phyloP scores from a whole-genome alignment of 2,888 invertebrate genomes.

The Lasioglossum marginatum region DNA sequence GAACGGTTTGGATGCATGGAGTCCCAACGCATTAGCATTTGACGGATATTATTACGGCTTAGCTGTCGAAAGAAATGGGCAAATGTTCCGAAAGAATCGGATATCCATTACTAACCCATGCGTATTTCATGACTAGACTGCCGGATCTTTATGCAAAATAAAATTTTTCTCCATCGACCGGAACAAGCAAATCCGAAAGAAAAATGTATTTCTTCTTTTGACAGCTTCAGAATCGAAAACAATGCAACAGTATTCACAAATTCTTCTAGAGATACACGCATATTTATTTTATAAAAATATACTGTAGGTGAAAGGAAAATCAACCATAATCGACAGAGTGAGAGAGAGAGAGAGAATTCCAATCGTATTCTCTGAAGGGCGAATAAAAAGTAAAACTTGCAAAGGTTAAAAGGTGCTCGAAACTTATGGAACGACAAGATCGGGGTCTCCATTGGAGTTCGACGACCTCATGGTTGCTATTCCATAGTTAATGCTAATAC shows the following conservation, averaged over 20 bases:
- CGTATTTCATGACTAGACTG: neutral
- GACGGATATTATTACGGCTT: slow-evolving; percentile 2
- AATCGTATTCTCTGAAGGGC: neutral
- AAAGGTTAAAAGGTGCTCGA: neutral
- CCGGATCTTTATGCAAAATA: neutral
- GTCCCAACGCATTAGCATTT: neutral
- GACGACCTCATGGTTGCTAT: neutral
- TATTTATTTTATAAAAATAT: neutral
- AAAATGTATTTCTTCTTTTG: neutral
- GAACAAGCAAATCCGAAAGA: neutral
- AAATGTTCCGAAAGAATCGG: slow-evolving; percentile 6
- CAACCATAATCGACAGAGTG: neutral
- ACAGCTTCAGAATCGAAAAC: neutral
- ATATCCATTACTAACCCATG: neutral
- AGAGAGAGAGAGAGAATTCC: neutral
- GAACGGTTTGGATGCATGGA: neutral
- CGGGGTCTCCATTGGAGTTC: neutral
- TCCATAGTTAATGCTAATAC: slow-evolving; percentile 3
- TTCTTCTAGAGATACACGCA: neutral
- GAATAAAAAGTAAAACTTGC: neutral
- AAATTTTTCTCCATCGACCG: neutral
- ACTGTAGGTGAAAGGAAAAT: neutral
- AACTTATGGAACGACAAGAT: neutral
- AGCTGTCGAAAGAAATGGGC: neutral
- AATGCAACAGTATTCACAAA: neutral